Percentiles rank a stretch among this genome's conserved stretches.
These are phyloP conservation scores for Pandemis heparana DNA, from an alignment of 2,888 invertebrate genomes.

Conservation along the genomic window DNA sequence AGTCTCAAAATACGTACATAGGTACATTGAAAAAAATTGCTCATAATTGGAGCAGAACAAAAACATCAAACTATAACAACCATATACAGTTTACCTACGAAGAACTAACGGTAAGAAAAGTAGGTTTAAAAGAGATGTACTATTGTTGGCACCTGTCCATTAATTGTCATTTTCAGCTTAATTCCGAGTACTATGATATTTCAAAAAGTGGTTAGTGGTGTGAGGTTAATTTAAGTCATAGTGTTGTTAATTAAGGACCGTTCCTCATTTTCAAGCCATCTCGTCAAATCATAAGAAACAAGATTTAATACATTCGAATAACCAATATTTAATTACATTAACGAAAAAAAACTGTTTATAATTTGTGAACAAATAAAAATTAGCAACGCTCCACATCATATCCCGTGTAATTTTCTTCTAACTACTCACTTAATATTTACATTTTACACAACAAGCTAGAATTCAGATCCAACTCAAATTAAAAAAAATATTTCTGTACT, in stretches of 20 bases:
- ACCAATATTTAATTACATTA: conserved; percentile 3
- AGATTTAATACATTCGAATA: not conserved
- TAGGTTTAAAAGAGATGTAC: not conserved
- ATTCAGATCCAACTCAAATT: conserved; percentile 33
- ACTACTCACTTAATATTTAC: conserved; percentile 28
- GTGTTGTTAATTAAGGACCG: not conserved
- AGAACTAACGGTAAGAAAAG: not conserved
- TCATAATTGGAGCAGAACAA: not conserved
- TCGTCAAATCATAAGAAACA: not conserved
- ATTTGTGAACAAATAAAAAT: conserved; percentile 20
- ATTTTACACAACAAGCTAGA: conserved; percentile 21
- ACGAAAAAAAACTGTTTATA: conserved; percentile 10
- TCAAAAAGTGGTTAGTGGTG: not conserved
- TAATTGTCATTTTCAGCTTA: not conserved
- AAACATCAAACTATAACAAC: not conserved
- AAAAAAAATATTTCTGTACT: not conserved
- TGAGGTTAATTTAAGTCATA: not conserved
- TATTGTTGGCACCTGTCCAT: not conserved
- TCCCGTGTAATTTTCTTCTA: conserved; percentile 16
- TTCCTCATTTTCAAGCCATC: not conserved
- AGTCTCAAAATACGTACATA: not conserved
- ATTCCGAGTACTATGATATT: not conserved
- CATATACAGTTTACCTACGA: not conserved
- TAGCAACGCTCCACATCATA: not conserved
- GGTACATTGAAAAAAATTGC: not conserved